Base-by-base conservation (phyloP, 2,888 invertebrate genomes). In the Abrostola triplasia region DNA sequence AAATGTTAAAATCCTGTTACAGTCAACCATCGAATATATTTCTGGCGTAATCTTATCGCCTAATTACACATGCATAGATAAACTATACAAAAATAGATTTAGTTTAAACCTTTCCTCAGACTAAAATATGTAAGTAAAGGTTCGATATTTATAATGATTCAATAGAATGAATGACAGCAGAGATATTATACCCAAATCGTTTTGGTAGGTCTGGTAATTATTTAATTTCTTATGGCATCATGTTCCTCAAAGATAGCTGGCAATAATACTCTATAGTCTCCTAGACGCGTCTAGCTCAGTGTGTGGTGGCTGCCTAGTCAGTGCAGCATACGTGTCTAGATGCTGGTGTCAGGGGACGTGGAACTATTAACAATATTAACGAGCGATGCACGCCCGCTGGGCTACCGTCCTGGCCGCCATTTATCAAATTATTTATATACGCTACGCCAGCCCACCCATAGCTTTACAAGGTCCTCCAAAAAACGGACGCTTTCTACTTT, bases 341-440 rank as follows among this genome's bases (percentile, higher is more conserved):
- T 63, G 63, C 73, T 73, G 73, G 64, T 75, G 78, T 73, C 77
- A 63, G 68, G 79, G 79, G 80, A 79, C 79, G 76, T 60, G 69
- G 76, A 67, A 84, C 84, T 84, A 88, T 87, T 87, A 88, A 86
- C 86, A 84, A 85, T 84, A 85, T 86, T 84, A 87, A 88, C 84
- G 88, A 87, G 72, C 75, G 60, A 59, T 61, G 82, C 84, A 73
- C 88, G 86, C 89, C 89, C 86, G 90, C 90, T 90, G 90, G 76
- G 88, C 90, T 87, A 89, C 87, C 87, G 88, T 83, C 84, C 80
- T 84, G 82, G 63, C 79, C 77, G 80, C 81, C 87, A 87, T 91
- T 89, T 90, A 90, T 92, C 91, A 92, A 89, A 91, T 91, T 91
- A 91, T 90, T 88, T 88, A 90, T 89, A 85, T 83, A 81, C 85